Evolutionary conservation across 2,113 vertebrate genomes (phyloP).

Genomic region (Ellobius talpinus): DNA sequence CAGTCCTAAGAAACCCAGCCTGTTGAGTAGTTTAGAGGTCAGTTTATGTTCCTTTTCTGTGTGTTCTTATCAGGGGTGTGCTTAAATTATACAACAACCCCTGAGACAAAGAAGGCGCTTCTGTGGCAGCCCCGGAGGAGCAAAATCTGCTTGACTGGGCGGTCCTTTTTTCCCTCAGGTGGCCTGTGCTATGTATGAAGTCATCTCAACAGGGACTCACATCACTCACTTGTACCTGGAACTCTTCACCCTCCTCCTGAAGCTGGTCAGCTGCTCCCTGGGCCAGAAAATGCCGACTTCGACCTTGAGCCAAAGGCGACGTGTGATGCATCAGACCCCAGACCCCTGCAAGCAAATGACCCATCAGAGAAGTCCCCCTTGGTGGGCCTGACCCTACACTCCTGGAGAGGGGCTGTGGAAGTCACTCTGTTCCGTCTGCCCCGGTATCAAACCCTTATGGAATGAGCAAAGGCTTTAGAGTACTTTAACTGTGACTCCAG

Average conservation of each 20-base stretch:
- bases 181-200: slow-evolving; percentile 76
- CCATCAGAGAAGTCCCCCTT: not conserved
- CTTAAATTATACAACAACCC: not conserved
- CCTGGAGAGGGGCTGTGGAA: too few relatives aligned
- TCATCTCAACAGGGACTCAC: slow-evolving; percentile 40
- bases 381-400: too few relatives aligned
- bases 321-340: slow-evolving; percentile 25
- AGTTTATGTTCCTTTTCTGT: not conserved
- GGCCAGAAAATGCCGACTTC: slow-evolving; percentile 57
- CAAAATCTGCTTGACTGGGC: not conserved
- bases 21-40: not conserved
- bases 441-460: accelerated
- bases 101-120: not conserved
- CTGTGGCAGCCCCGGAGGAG: not conserved
- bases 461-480: not conserved
- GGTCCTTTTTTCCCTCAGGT: slow-evolving; percentile 58
- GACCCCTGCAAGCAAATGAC: slow-evolving; percentile 75
- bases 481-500: not conserved
- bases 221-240: slow-evolving; percentile 58
- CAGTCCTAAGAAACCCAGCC: not conserved
- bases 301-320: not conserved
- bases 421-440: not conserved
- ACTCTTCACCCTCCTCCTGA: slow-evolving; percentile 75
- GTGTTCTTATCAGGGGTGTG: not conserved
- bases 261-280: slow-evolving; percentile 76